Evolutionary conservation across 1,140 invertebrate species (phyloP).

Genomic region (Drosophila truncata): DNA sequence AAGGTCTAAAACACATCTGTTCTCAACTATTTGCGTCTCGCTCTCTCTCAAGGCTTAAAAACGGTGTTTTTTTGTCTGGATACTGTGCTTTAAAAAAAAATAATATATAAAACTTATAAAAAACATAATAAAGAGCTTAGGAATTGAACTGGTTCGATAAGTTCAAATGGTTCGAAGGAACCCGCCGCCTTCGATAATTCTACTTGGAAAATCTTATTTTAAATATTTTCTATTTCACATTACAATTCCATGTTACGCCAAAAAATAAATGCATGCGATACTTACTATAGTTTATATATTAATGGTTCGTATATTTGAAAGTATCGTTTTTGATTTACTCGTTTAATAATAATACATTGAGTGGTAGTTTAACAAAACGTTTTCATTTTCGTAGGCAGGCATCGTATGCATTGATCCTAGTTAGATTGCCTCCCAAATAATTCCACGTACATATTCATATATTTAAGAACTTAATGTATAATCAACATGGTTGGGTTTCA

Average conservation of each 20-base stretch:
- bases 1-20: too few relatives aligned
- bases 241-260: too few relatives aligned
- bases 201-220: background rate
- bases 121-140: background rate
- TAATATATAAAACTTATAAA: too few relatives aligned
- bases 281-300: constrained; percentile 23
- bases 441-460: constrained; percentile 54
- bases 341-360: constrained; percentile 45
- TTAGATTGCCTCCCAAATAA: constrained; percentile 40
- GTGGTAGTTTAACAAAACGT: constrained; percentile 60
- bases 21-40: too few relatives aligned
- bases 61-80: too few relatives aligned
- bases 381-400: constrained; percentile 24
- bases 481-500: constrained; percentile 10
- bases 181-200: constrained; percentile 4
- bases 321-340: constrained; percentile 62
- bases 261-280: constrained; percentile 1
- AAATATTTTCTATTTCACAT: background rate
- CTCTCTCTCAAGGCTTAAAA: too few relatives aligned
- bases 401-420: constrained; percentile 30
- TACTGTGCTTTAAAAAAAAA: too few relatives aligned
- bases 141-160: background rate
- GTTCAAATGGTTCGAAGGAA: background rate
- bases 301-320: constrained; percentile 61
- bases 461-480: constrained; percentile 37